Evolutionary conservation across 2,888 invertebrate species (phyloP).

Genomic region (Lycaena phlaeas): DNA sequence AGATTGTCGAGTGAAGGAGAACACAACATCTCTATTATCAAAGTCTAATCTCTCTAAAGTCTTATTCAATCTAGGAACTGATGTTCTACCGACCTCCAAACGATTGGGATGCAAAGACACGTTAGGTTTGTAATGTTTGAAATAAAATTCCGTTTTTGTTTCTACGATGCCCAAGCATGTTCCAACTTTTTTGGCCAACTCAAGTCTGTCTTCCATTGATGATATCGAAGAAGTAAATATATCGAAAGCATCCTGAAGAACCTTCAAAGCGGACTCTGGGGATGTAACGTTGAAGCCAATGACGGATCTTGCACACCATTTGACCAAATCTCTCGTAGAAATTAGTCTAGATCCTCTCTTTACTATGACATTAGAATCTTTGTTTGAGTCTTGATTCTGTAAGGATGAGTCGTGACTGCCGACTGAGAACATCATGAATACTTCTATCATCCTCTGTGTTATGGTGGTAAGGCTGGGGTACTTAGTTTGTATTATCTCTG

Average conservation of each 20-base stretch:
- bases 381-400: constrained; percentile 45
- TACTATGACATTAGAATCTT: constrained; percentile 32
- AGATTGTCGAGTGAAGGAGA: constrained; percentile 88
- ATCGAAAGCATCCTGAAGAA: constrained; percentile 92
- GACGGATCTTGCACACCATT: constrained; percentile 88
- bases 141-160: constrained; percentile 86
- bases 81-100: constrained; percentile 82
- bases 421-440: constrained; percentile 85
- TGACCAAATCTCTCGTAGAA: constrained; percentile 91
- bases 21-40: constrained; percentile 68
- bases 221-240: constrained; percentile 89
- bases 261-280: constrained; percentile 76
- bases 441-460: constrained; percentile 83
- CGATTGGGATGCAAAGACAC: constrained; percentile 71
- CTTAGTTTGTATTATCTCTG: constrained; percentile 77
- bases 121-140: constrained; percentile 83
- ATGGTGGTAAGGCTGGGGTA: constrained; percentile 83
- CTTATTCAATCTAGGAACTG: constrained; percentile 57
- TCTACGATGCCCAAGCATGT: constrained; percentile 86
- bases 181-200: constrained; percentile 82
- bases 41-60: constrained; percentile 46
- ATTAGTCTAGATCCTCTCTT: constrained; percentile 76
- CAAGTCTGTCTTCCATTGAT: constrained; percentile 75
- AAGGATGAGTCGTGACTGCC: constrained; percentile 74
- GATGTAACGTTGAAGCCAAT: constrained; percentile 82